Evolutionary conservation across 2,888 invertebrate genomes (phyloP).

Genomic region (Heliconius erato): DNA sequence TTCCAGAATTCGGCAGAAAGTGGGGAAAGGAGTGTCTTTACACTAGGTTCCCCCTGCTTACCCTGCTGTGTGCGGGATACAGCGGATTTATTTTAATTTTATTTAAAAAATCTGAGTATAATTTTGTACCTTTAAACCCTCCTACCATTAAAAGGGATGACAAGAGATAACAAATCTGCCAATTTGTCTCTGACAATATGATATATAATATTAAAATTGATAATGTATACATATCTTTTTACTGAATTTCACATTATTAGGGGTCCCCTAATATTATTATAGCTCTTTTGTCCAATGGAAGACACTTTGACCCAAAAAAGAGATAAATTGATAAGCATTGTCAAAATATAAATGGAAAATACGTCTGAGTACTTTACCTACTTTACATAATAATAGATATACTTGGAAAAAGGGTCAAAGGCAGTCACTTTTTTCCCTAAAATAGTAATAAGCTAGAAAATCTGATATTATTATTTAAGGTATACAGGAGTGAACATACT

Average conservation of each 20-base stretch:
- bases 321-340: constrained; percentile 31
- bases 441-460: constrained; percentile 5
- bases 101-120: background rate
- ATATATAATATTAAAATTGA: constrained; percentile 19
- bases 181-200: constrained; percentile 16
- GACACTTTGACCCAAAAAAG: constrained; percentile 15
- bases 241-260: background rate
- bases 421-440: background rate
- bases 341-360: constrained; percentile 31
- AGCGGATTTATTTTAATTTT: no score
- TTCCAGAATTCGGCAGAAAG: no score
- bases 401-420: constrained; percentile 8
- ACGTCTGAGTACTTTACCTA: constrained; percentile 23
- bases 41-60: no score
- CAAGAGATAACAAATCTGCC: constrained; percentile 20
- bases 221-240: background rate
- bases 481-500: background rate
- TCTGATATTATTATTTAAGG: constrained; percentile 9
- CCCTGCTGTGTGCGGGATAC: no score
- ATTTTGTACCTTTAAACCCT: background rate
- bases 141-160: constrained; percentile 18
- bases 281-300: background rate
- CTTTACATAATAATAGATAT: constrained; percentile 27
- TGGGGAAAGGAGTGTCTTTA: no score
- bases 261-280: background rate